phyloP scores from a whole-genome alignment of 2,888 invertebrate species.

The Cephonodes hylas region DNA sequence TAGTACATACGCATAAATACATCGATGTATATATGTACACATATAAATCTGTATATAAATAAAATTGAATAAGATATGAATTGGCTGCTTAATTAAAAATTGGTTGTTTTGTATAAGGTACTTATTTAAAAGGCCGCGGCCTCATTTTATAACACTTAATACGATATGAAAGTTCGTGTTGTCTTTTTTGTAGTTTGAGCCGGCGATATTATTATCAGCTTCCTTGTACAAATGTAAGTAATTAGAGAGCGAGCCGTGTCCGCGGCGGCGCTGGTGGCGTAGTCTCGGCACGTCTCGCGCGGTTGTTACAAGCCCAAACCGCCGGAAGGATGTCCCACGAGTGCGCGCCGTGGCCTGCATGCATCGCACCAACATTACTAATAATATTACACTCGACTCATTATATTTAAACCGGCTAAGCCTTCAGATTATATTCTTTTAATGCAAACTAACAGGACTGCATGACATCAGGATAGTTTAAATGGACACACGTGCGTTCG shows the following conservation, averaged over 20 bases:
- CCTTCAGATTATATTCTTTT: conserved; percentile 23
- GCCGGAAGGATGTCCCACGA: conserved; percentile 64
- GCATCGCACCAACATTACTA: conserved; percentile 19
- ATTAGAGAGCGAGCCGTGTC: not conserved
- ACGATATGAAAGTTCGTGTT: not conserved
- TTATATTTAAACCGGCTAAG: conserved; percentile 19
- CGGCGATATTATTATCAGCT: not conserved
- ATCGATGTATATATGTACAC: too few relatives aligned
- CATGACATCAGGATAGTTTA: conserved; percentile 24
- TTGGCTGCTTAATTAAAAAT: not conserved
- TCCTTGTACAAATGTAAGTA: conserved; percentile 11
- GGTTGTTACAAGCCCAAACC: conserved; percentile 53
- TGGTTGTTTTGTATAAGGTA: not conserved
- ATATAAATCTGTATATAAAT: too few relatives aligned
- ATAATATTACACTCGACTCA: conserved; percentile 20
- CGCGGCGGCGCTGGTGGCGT: not conserved
- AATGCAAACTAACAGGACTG: conserved; percentile 30
- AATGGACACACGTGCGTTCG: conserved; percentile 5
- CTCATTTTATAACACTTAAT: not conserved
- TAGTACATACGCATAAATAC: too few relatives aligned
- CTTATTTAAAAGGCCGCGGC: not conserved
- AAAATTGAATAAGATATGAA: too few relatives aligned
- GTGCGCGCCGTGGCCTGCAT: conserved; percentile 45
- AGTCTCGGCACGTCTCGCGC: conserved; percentile 51
- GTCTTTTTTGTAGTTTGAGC: not conserved